Conservation (phyloP, 2,888 invertebrate genomes). For the Phytoseiulus persimilis region DNA sequence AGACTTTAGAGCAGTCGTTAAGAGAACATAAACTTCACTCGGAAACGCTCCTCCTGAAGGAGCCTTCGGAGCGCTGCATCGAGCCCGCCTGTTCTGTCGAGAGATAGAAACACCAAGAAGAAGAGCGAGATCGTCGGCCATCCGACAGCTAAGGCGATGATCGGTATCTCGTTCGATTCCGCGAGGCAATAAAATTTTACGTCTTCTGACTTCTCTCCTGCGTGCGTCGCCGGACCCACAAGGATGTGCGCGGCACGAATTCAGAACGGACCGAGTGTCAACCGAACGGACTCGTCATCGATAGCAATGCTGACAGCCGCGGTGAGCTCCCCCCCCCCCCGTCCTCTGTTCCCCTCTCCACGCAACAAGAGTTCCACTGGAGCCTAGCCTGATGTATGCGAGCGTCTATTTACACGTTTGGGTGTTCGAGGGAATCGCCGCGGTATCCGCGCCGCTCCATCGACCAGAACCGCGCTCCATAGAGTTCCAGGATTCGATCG, state of each 20-base stretch:
- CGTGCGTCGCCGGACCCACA: not conserved
- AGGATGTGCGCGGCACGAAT: not conserved
- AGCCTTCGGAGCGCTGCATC: not conserved
- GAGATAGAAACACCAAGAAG: not conserved
- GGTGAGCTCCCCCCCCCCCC: no score
- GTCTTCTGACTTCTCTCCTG: constrained; percentile 29
- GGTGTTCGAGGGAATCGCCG: no score
- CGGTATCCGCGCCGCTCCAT: no score
- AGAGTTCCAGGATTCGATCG: no score
- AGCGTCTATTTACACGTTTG: no score
- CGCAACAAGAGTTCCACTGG: no score
- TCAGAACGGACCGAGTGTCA: not conserved
- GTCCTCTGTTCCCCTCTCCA: no score
- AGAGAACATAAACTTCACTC: not conserved
- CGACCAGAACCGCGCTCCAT: no score
- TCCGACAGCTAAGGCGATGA: constrained; percentile 23
- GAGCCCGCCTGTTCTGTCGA: not conserved
- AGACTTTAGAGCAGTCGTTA: not conserved
- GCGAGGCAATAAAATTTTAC: constrained; percentile 39
- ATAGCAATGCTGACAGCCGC: not conserved
- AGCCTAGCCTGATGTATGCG: no score
- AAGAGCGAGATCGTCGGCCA: not conserved
- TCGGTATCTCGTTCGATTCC: constrained; percentile 38
- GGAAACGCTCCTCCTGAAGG: not conserved
- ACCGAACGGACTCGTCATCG: not conserved